These are phyloP conservation scores for Argyrosomus japonicus DNA, from an alignment of 2,113 vertebrate genomes.

Conservation along the genomic window DNA sequence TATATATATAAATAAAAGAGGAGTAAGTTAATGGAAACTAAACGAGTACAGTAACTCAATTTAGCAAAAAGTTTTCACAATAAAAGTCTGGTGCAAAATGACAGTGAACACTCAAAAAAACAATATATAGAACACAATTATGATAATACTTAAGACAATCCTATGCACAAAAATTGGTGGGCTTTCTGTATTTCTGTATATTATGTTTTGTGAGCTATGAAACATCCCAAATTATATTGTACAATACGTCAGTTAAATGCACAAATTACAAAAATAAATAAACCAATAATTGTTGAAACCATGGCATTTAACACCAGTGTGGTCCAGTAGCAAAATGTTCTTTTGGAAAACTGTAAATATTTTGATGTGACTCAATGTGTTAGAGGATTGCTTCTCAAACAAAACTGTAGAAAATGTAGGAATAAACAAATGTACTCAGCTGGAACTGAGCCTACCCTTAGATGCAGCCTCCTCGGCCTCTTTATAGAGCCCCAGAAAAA, in stretches of 20 bases:
- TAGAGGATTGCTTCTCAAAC: neutral
- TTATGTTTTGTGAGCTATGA: slow-evolving; percentile 6
- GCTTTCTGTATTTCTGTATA: neutral
- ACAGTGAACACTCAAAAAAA: neutral
- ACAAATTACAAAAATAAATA: neutral
- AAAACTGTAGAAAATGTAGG: neutral
- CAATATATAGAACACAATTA: neutral
- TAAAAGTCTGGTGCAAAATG: neutral
- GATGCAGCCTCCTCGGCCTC: slow-evolving; percentile 93
- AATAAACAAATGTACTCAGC: neutral
- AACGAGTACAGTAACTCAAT: neutral
- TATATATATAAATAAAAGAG: neutral
- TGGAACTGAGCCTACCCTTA: slow-evolving; percentile 85
- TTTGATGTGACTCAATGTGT: too few relatives aligned
- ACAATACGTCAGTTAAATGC: neutral
- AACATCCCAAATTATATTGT: neutral
- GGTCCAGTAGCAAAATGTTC: neutral
- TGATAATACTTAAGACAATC: neutral
- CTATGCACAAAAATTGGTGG: neutral
- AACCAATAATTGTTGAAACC: neutral
- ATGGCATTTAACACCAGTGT: neutral
- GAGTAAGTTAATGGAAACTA: neutral
- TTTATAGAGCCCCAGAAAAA: slow-evolving; percentile 95
- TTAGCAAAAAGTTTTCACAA: neutral
- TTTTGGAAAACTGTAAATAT: too few relatives aligned